These are phyloP conservation scores for Glaucomys volans DNA, from an alignment of 2,113 vertebrate species.

Conservation along the genomic window DNA sequence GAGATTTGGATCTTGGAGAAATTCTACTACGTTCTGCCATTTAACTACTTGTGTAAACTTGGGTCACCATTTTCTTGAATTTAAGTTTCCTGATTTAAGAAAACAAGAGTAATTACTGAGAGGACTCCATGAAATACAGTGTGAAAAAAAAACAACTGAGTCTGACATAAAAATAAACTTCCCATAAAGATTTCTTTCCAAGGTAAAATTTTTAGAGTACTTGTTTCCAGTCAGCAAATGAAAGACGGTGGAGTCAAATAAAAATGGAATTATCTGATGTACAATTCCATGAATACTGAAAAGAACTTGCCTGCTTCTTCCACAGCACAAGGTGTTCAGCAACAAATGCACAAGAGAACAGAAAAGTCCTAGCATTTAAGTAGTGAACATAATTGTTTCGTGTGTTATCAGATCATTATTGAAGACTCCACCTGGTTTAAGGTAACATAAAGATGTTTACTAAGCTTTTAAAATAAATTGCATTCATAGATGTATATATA, in stretches of 20 bases:
- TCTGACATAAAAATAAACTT: neutral
- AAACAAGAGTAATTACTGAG: neutral
- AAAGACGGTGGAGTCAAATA: neutral
- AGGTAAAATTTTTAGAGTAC: neutral
- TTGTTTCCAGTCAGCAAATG: neutral
- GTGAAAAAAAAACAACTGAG: neutral
- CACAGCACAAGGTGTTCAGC: neutral
- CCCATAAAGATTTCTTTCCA: neutral
- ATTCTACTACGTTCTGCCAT: neutral
- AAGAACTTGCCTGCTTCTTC: neutral
- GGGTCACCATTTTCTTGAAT: neutral
- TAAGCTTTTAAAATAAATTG: constrained; percentile 11
- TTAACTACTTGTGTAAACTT: neutral
- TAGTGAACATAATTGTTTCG: neutral
- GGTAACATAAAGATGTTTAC: neutral
- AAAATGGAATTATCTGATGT: neutral
- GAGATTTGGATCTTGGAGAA: neutral
- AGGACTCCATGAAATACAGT: neutral
- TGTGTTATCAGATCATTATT: neutral
- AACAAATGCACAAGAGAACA: neutral
- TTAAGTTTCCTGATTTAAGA: neutral
- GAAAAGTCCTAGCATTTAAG: neutral
- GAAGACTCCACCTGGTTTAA: neutral
- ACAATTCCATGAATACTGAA: neutral
- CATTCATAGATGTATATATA: neutral